Base-by-base conservation (phyloP, 2,113 vertebrate genomes). In the Grallaria varia region DNA sequence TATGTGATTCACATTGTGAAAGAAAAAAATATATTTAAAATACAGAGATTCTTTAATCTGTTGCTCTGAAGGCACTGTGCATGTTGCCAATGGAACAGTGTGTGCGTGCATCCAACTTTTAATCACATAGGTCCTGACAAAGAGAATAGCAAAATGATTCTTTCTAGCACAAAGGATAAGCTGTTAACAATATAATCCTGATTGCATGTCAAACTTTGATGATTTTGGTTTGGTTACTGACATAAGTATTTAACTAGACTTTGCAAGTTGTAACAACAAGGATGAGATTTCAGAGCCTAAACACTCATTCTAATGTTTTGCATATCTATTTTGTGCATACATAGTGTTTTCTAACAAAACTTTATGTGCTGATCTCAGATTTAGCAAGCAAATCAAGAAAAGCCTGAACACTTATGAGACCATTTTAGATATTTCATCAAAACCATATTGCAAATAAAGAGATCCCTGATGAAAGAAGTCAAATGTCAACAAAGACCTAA, bases 41-140 rank as follows among this genome's bases (percentile, higher is more conserved):
- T 42, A 78, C 44, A 74, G 91, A 91, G 45, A 73, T 68, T 76
- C 92, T 96, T 96, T 96, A 95, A 97, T 97, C 97, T 96, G 84
- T 92, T 95, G 84, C 88, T 95, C 86, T 62, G 91, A 90, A 94
- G 56, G 90, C 59, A 39, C 62, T 17, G 24, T 35, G 93, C 83
- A 95, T 25, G 1, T 60, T 84, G 81, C 73, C 4, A 4, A 10
- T 25, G 55, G 95, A 96, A 94, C 93, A 84, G 90, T 63, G 74
- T 9, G 9, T 56, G n/a, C 45, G 37, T 3, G 22, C 56, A 87
- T 87, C 87, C 90, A 85, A 82, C 74, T 60, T 94, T 90, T 91
- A 97, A 96, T 95, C 92, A 96, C 89, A 83, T 17, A 2, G 73
- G 25, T 90, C 93, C 84, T 84, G 87, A 95, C 84, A 96, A 94